These are phyloP conservation scores for Drosophila parabipectinata DNA, from an alignment of 1,140 invertebrate species.

Conservation along the genomic window DNA sequence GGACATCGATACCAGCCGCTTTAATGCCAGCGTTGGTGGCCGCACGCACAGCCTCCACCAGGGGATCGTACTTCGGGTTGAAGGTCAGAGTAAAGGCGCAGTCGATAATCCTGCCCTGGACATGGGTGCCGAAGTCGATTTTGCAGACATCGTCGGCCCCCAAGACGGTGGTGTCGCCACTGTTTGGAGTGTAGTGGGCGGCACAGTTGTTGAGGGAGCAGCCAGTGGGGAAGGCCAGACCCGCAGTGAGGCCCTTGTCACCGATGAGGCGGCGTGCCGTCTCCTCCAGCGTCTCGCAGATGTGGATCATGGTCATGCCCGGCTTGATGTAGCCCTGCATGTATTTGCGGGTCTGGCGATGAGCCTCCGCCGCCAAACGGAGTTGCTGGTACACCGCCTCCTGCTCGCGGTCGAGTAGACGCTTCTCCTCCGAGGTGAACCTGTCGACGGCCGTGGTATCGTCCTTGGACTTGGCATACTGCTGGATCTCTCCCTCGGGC, in stretches of 20 bases:
- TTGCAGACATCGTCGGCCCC: constrained; percentile 99
- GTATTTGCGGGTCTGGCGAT: constrained; percentile 96
- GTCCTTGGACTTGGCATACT: constrained; percentile 87
- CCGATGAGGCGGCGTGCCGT: constrained; percentile 96
- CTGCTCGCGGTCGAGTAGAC: constrained; percentile 90
- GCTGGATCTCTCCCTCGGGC: constrained; percentile 92
- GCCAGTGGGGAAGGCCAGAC: constrained; percentile 99
- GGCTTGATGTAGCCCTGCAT: constrained; percentile 97
- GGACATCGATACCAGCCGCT: constrained; percentile 97
- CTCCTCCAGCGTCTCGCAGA: constrained; percentile 98
- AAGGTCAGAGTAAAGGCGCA: constrained; percentile 99
- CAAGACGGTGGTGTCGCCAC: constrained; percentile 97
- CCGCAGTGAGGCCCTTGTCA: constrained; percentile 97
- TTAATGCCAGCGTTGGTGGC: constrained; percentile 99
- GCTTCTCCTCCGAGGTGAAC: constrained; percentile 95
- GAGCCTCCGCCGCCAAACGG: constrained; percentile 97
- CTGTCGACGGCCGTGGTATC: constrained; percentile 94
- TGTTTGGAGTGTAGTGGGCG: constrained; percentile 99
- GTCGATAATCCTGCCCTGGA: constrained; percentile 99
- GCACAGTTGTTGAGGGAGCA: constrained; percentile 99
- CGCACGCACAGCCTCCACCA: constrained; percentile 97
- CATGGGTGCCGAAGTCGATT: constrained; percentile 99
- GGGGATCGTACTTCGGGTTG: constrained; percentile 97
- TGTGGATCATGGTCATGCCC: constrained; percentile 99
- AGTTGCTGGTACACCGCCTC: constrained; percentile 98